Base-by-base conservation (phyloP, 2,888 invertebrate species). In the Hirtodrosophila duncani region DNA sequence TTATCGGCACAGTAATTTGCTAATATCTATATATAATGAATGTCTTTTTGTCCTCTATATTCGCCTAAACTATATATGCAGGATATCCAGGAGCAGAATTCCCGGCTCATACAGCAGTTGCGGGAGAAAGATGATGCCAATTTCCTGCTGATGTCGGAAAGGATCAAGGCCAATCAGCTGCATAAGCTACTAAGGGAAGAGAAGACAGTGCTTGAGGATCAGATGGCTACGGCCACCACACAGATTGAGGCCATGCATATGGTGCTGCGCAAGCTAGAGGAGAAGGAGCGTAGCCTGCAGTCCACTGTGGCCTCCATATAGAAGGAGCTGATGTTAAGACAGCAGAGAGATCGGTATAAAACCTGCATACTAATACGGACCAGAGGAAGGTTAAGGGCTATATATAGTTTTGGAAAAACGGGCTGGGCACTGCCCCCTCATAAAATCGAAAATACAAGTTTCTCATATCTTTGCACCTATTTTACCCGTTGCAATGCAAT, bases 61-160 rank as follows among this genome's bases (percentile, higher is more conserved):
- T n/a, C n/a, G n/a, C n/a, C n/a, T n/a, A n/a, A n/a, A n/a, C n/a
- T n/a, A n/a, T n/a, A n/a, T n/a, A n/a, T n/a, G n/a, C n/a, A 99
- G 85, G 99, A 99, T 83, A 98, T 98, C 97, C 98, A 99, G 88
- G 98, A 99, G 81, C 98, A 98, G 88, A 98, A 98, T 87, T 96
- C 96, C 0, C 89, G 98, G 23, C 90, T 99, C 11, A 94, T 99
- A 39, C 97, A 98, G 75, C 98, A 99, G 86, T 88, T 99, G 49
- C 89, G 97, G 2, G 98, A 99, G 86, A 98, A 99, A 80, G 97
- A 98, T 82, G 99, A 99, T 84, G 98, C 98, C 3, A 99, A 99
- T 87, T 98, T 99, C 86, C 98, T 99, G 87, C 90, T 99, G 3
- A 98, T 99, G 98, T 96, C 97, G 0, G 99, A 99, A 86, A 88